Base-by-base conservation (phyloP, 1,140 invertebrate genomes). In the Achroia grisella region DNA sequence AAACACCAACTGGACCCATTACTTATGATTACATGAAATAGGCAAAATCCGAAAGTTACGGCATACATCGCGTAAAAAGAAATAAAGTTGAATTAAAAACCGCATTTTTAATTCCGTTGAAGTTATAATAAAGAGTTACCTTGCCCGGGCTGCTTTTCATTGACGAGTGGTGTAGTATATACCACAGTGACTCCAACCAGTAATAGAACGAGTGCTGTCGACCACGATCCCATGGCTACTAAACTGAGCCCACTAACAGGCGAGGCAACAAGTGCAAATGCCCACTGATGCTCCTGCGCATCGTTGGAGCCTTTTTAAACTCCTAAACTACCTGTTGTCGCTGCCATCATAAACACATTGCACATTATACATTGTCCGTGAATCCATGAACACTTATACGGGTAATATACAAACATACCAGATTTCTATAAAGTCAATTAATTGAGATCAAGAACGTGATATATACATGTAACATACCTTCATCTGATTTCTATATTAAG, bases 181-280 rank as follows among this genome's bases (percentile, higher is more conserved):
- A 63, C 71, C 10, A 52, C 39, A 0, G 63, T 36, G 27, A 31
- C 44, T 4, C 48, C 43, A 33, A 58, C 43, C 44, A 63, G 50
- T 23, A 70, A 15, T 4, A 84, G 42, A 44, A 72, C 73, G 55
- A 75, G 56, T 41, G 56, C 48, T 44, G 56, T 39, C 45, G 40
- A 39, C 54, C 61, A 65, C 56, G 59, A 49, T 52, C 62, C 71
- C 77, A 84, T 84, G 59, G 53, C 57, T 65, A 81, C 74, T 81
- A 75, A 15, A 6, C 17, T 81, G 76, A 15, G 17, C 17, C 17
- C 6, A 3, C 17, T 23, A 23, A 23, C 17, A 6, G 55, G 23
- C 23, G 39, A 45, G 50, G 39, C 43, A 43, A 52, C 35, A 23
- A 23, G 17, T 39, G 41, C 44, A 52, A 44, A 52, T 28, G 36